Base-by-base conservation (phyloP, 2,888 invertebrate genomes). In the Apotomis turbidana region DNA sequence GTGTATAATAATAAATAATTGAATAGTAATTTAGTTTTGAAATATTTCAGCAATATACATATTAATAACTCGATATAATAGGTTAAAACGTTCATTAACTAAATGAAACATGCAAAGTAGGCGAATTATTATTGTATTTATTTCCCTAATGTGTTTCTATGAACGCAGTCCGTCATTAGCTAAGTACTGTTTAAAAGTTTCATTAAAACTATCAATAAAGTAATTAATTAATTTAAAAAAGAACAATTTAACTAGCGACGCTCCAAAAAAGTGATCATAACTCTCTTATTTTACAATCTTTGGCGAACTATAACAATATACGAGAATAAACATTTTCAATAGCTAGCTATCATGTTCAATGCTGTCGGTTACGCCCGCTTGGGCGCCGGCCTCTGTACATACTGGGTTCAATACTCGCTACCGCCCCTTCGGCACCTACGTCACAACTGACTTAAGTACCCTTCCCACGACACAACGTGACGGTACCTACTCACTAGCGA, bases 1-100 rank as follows among this genome's bases (percentile, higher is more conserved):
- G 91, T 94, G 93, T 93, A 93, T 93, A 93, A 93, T 91, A 90
- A 91, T 91, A 93, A 93, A 93, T 93, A 93, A 93, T 93, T 93
- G 93, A 93, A 93, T 93, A 92, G 87, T 93, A 90, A 91, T 92
- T 93, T 92, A 93, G 88, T 90, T 91, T 90, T 87, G 87, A 92
- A 93, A 90, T 90, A 90, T 89, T 86, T 90, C 91, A 93, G 93
- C 90, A 86, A 89, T 92, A 90, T 90, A 90, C 88, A 90, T 89
- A 90, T 85, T 87, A 85, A 85, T 89, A 90, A 92, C 88, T 90
- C 84, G 87, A 88, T 89, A 89, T 89, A 89, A 88, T 90, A 90
- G 85, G 86, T 89, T 87, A 81, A 81, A 87, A 87, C 81, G 80
- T 86, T 84, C 78, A 83, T 80, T 84, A 85, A 89, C 83, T 85